Evolutionary conservation across 1,140 invertebrate genomes (phyloP).

Genomic region (Cydia pomonella): DNA sequence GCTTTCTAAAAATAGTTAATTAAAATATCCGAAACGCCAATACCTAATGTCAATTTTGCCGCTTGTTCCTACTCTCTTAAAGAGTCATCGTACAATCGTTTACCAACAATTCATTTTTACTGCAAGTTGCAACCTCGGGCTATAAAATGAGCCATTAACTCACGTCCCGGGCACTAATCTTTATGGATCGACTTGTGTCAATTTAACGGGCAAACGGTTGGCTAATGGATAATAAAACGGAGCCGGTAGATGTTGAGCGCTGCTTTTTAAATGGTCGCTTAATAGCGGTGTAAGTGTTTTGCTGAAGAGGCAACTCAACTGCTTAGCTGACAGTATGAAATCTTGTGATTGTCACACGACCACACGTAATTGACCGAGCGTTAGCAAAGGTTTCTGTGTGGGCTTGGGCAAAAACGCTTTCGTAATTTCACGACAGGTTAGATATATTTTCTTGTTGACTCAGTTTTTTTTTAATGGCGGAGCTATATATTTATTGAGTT

Average conservation of each 20-base stretch:
- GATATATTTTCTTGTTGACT: too few relatives aligned
- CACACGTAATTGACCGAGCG: too few relatives aligned
- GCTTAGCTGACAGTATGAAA: not conserved
- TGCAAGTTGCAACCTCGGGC: slow-evolving; percentile 24
- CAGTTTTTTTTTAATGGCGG: too few relatives aligned
- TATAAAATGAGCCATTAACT: slow-evolving; percentile 36
- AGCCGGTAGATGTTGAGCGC: slow-evolving; percentile 45
- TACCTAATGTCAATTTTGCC: too few relatives aligned
- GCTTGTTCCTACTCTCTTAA: not conserved
- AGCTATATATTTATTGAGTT: too few relatives aligned
- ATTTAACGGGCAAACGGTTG: slow-evolving; percentile 63
- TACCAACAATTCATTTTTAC: slow-evolving; percentile 19
- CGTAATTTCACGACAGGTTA: too few relatives aligned
- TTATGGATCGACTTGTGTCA: slow-evolving; percentile 62
- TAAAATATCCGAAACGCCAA: too few relatives aligned
- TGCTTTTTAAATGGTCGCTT: slow-evolving; percentile 51
- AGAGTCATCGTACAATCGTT: not conserved
- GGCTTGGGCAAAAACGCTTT: too few relatives aligned
- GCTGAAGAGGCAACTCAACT: not conserved
- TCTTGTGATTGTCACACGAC: not conserved
- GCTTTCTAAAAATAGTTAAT: too few relatives aligned
- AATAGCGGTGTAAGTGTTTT: slow-evolving; percentile 11
- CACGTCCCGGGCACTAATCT: slow-evolving; percentile 51
- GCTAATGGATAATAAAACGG: slow-evolving; percentile 59
- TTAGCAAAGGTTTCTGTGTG: too few relatives aligned